Percentiles rank a stretch among this genome's conserved stretches.
Evolutionary conservation across 2,888 invertebrate genomes (phyloP).

Genomic region (Xylota sylvarum): DNA sequence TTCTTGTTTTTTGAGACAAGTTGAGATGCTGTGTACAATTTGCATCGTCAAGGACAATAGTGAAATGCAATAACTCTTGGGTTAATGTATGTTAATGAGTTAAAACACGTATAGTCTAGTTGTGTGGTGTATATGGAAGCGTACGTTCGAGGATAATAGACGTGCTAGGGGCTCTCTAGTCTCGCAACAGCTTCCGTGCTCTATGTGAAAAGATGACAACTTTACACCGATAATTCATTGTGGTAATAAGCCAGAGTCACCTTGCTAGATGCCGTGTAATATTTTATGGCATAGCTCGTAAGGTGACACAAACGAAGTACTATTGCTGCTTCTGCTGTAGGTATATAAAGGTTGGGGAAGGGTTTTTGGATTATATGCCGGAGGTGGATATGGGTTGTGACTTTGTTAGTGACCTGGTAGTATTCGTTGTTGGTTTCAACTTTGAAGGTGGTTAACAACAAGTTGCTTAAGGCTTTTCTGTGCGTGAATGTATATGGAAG

Average conservation of each 20-base stretch:
- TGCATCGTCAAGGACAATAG: slow-evolving; percentile 65
- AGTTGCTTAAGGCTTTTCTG: slow-evolving; percentile 53
- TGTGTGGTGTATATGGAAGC: slow-evolving; percentile 10
- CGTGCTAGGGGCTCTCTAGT: slow-evolving; percentile 25
- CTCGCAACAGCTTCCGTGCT: slow-evolving; percentile 30
- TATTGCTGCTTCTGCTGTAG: slow-evolving; percentile 28
- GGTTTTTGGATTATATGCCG: slow-evolving; percentile 51
- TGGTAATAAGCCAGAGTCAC: slow-evolving; percentile 73
- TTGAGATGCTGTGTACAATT: slow-evolving; percentile 34
- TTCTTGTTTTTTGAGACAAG: slow-evolving; percentile 7
- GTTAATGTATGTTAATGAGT: slow-evolving; percentile 71
- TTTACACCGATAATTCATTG: slow-evolving; percentile 73
- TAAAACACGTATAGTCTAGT: slow-evolving; percentile 53
- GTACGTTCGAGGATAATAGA: slow-evolving; percentile 39
- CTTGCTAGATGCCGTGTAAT: slow-evolving; percentile 75
- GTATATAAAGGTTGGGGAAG: slow-evolving; percentile 36
- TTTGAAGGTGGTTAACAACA: slow-evolving; percentile 58
- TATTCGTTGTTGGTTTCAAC: slow-evolving; percentile 45
- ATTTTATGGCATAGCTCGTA: slow-evolving; percentile 71
- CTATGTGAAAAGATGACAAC: slow-evolving; percentile 66
- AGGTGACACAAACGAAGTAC: slow-evolving; percentile 72
- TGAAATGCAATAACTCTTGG: slow-evolving; percentile 70
- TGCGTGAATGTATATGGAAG: background rate
- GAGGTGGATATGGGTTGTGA: slow-evolving; percentile 67
- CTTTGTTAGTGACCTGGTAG: slow-evolving; percentile 59